Evolutionary conservation across 2,113 vertebrate species (phyloP).

Genomic region (Raphicerus campestris): DNA sequence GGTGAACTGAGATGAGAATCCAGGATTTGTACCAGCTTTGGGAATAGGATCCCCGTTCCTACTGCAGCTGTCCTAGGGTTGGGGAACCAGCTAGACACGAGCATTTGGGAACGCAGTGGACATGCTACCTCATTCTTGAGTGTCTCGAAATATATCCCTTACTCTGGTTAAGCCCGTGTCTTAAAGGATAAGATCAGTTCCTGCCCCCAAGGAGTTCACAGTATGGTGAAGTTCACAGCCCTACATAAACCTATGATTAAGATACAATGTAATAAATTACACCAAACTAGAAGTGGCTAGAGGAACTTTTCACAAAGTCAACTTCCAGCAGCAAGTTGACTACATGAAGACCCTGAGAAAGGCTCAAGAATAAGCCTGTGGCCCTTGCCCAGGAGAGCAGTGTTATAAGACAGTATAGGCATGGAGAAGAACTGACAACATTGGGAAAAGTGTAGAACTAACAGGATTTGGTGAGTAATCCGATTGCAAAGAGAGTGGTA

Average conservation of each 20-base stretch:
- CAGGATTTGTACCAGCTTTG: conserved; percentile 13
- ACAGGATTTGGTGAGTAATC: conserved; percentile 7
- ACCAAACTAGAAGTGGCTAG: not conserved
- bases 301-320: conserved; percentile 14
- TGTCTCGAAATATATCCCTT: not conserved
- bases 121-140: not conserved
- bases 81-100: not conserved
- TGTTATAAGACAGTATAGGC: not conserved
- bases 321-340: not conserved
- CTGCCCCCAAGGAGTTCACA: conserved; percentile 23
- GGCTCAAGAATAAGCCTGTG: not conserved
- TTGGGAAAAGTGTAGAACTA: not conserved
- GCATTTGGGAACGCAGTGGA: not conserved
- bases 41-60: not conserved
- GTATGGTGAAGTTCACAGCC: not conserved
- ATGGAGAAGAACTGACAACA: not conserved
- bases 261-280: conserved; percentile 24
- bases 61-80: not conserved
- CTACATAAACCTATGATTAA: conserved; percentile 28
- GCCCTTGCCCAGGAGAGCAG: not conserved
- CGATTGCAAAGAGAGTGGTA: not conserved
- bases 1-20: not conserved
- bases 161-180: not conserved
- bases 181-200: conserved; percentile 21
- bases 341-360: conserved; percentile 1